These are phyloP conservation scores for Hippopotamyrus pictus DNA, from an alignment of 2,797 vertebrate genomes.

Conservation along the genomic window DNA sequence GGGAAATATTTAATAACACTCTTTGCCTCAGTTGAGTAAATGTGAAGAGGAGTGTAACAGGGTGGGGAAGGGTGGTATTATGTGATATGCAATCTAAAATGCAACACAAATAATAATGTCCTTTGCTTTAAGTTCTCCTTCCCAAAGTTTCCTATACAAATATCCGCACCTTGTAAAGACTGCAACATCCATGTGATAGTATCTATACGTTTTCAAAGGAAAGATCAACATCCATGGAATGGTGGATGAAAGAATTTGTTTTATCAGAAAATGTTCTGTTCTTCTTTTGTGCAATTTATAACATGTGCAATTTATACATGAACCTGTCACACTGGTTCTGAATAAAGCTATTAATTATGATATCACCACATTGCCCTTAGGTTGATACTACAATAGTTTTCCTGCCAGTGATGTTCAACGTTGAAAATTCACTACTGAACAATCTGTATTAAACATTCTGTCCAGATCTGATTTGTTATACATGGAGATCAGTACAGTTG, in stretches of 20 bases:
- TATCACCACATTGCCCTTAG: background rate
- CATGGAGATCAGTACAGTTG: background rate
- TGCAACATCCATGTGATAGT: background rate
- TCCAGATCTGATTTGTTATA: background rate
- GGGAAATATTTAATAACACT: conserved; percentile 31
- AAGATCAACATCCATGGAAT: background rate
- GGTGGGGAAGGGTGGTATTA: background rate
- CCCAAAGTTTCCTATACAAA: background rate
- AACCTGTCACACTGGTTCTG: conserved; percentile 1
- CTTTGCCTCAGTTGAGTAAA: conserved; percentile 26
- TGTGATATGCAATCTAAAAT: conserved; percentile 45
- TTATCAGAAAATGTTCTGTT: background rate
- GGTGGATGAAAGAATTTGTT: background rate
- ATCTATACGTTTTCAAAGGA: background rate
- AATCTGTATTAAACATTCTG: background rate
- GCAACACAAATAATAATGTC: conserved; percentile 58
- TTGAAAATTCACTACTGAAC: background rate
- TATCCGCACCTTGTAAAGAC: background rate
- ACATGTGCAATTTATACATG: background rate
- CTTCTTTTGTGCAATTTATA: background rate
- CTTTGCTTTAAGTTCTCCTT: conserved; percentile 48
- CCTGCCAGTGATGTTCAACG: background rate
- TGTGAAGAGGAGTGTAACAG: conserved; percentile 28
- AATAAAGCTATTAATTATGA: conserved; percentile 4
- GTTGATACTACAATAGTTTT: background rate